A percentile compares a stretch with the other conserved stretches of the same genome.
phyloP scores from a whole-genome alignment of 2,888 invertebrate species.

The Falcaria lacertinaria region DNA sequence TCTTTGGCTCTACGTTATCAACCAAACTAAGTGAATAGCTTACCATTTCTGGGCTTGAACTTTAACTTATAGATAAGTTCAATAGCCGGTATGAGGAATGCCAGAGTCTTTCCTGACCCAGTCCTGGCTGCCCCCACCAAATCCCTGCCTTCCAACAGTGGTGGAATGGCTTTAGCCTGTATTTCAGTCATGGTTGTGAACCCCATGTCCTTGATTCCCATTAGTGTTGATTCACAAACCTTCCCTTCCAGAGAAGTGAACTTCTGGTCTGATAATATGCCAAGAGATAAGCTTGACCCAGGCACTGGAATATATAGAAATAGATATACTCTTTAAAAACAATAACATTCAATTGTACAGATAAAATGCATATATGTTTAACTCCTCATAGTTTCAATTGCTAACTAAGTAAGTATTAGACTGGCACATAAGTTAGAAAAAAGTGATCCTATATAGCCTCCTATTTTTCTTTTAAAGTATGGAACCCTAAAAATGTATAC shows the following conservation, averaged over 20 bases:
- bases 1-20: too few relatives aligned
- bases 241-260: slow-evolving; percentile 81
- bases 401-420: too few relatives aligned
- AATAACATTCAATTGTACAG: too few relatives aligned
- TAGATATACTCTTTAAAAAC: too few relatives aligned
- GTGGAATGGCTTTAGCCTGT: slow-evolving; percentile 93
- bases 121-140: slow-evolving; percentile 97
- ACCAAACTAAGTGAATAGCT: too few relatives aligned
- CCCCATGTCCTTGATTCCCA: slow-evolving; percentile 93
- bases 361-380: too few relatives aligned
- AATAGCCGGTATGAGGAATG: slow-evolving; percentile 97
- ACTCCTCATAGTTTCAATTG: too few relatives aligned
- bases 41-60: slow-evolving; percentile 95
- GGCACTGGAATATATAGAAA: slow-evolving; percentile 82
- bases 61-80: slow-evolving; percentile 93
- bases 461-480: too few relatives aligned
- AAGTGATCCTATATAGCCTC: too few relatives aligned
- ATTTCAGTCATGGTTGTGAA: slow-evolving; percentile 97
- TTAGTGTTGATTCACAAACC: slow-evolving; percentile 90
- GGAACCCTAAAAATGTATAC: too few relatives aligned
- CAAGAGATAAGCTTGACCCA: slow-evolving; percentile 80
- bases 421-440: too few relatives aligned
- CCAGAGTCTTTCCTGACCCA: slow-evolving; percentile 97
- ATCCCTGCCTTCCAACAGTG: slow-evolving; percentile 94
- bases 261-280: slow-evolving; percentile 80